Base-by-base conservation (phyloP, 2,888 invertebrate species). In the Colostygia pectinataria region DNA sequence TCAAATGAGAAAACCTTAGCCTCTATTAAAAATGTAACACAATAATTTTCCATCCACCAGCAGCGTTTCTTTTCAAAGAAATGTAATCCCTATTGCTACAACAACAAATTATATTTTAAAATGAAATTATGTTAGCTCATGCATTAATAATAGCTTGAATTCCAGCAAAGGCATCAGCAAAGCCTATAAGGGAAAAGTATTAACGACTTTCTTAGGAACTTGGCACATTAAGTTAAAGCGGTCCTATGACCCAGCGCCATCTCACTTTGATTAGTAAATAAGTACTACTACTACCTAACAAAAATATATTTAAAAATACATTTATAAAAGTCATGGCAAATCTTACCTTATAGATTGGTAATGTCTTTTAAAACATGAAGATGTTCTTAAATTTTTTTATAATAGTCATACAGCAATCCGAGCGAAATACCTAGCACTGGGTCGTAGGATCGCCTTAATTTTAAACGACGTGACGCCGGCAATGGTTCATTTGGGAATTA, bases 191-290 rank as follows among this genome's bases (percentile, higher is more conserved):
- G 52, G 48, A 29, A 57, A 56, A 54, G 57, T 59, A 50, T 44
- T 57, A 59, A 63, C 63, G 64, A 65, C 56, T 61, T 61, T 62
- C 65, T 56, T 62, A 52, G 56, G 57, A 69, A 74, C 66, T 73
- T 66, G 51, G 48, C 50, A 61, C 61, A 63, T 69, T 69, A 68
- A 68, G 59, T 61, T 57, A 53, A 58, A 54, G n/a, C n/a, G n/a
- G n/a, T n/a, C n/a, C n/a, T n/a, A n/a, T n/a, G n/a, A n/a, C n/a
- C n/a, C n/a, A n/a, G n/a, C n/a, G n/a, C n/a, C n/a, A n/a, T n/a
- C n/a, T n/a, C n/a, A n/a, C n/a, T n/a, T n/a, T n/a, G n/a, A n/a
- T n/a, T n/a, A n/a, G n/a, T n/a, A n/a, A n/a, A n/a, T n/a, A n/a
- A n/a, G n/a, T n/a, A n/a, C n/a, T n/a, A n/a, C n/a, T n/a, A n/a